These are phyloP conservation scores for Camarhynchus parvulus DNA, from an alignment of 2,113 vertebrate species.

Conservation along the genomic window DNA sequence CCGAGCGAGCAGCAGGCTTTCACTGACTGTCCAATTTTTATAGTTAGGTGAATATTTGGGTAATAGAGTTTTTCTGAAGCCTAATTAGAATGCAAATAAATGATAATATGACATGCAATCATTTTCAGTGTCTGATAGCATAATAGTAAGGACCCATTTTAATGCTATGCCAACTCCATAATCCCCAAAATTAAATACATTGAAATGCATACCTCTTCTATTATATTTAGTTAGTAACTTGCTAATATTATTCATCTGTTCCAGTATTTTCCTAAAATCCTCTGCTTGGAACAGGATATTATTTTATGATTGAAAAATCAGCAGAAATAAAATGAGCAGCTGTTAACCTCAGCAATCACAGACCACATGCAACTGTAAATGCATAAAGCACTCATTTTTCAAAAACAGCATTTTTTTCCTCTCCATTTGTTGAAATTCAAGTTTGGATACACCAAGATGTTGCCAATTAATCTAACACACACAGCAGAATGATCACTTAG, in stretches of 20 bases:
- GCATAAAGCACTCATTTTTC: neutral
- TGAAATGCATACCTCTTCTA: neutral
- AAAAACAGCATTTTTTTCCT: neutral
- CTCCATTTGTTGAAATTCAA: neutral
- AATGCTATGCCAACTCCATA: constrained; percentile 14
- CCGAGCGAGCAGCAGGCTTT: neutral
- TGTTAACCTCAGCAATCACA: constrained; percentile 30
- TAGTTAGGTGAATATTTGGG: constrained; percentile 14
- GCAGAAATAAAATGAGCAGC: constrained; percentile 22
- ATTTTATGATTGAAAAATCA: constrained; percentile 26
- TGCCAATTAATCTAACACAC: constrained; percentile 23
- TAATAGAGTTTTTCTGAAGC: constrained; percentile 35
- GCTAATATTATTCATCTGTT: constrained; percentile 23
- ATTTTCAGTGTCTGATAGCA: constrained; percentile 4
- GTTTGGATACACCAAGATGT: neutral
- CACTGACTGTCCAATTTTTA: neutral
- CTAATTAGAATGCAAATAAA: constrained; percentile 53
- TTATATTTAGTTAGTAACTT: constrained; percentile 17
- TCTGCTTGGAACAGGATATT: neutral
- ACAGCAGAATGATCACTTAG: neutral
- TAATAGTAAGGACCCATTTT: neutral
- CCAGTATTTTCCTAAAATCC: neutral
- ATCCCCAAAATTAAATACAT: neutral
- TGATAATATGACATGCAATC: constrained; percentile 7
- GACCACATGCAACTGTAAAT: neutral